Evolutionary conservation across 1,140 invertebrate genomes (phyloP).

Genomic region (Lethrus apterus): DNA sequence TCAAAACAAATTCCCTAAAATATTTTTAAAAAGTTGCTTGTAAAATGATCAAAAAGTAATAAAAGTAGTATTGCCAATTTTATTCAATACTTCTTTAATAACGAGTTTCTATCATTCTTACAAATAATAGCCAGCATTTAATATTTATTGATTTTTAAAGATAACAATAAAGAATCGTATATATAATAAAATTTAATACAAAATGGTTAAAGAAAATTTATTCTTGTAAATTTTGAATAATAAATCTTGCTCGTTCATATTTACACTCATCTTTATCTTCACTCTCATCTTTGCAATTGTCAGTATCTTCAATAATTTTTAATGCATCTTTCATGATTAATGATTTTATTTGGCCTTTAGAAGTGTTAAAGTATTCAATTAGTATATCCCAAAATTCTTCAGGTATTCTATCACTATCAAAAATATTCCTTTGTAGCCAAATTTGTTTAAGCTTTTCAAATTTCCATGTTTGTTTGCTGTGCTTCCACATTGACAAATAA

Average conservation of each 20-base stretch:
- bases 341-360: conserved; percentile 56
- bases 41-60: too few relatives aligned
- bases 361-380: conserved; percentile 62
- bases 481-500: conserved; percentile 62
- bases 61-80: too few relatives aligned
- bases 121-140: too few relatives aligned
- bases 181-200: too few relatives aligned
- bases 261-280: conserved; percentile 31
- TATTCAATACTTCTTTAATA: too few relatives aligned
- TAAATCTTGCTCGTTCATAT: conserved; percentile 28
- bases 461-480: conserved; percentile 61
- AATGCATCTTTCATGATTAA: conserved; percentile 54
- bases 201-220: too few relatives aligned
- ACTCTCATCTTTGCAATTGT: conserved; percentile 48
- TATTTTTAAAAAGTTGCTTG: too few relatives aligned
- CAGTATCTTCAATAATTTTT: conserved; percentile 49
- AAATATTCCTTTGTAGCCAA: conserved; percentile 63
- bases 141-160: too few relatives aligned
- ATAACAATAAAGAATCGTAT: too few relatives aligned
- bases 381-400: conserved; percentile 53
- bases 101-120: too few relatives aligned
- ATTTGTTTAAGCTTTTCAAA: conserved; percentile 68
- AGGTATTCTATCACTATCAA: conserved; percentile 50
- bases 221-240: conserved; percentile 34
- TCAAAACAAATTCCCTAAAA: too few relatives aligned